These are phyloP conservation scores for Hypotaenidia philippensis DNA, from an alignment of 2,797 vertebrate species.

Conservation along the genomic window DNA sequence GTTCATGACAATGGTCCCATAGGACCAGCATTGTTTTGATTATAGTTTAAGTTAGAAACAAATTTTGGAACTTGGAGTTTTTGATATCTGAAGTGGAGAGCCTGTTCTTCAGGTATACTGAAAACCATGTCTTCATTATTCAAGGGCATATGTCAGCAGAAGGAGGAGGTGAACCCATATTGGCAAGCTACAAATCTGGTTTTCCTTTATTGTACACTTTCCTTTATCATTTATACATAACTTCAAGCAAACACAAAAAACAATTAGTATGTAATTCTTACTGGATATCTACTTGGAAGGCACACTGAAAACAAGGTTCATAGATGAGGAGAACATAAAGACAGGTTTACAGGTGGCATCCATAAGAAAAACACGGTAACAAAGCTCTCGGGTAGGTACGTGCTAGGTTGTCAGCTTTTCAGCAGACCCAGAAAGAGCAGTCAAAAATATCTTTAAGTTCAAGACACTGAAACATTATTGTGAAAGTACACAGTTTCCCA, in stretches of 20 bases:
- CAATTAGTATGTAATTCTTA: not conserved
- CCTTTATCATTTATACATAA: not conserved
- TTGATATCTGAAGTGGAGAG: not conserved
- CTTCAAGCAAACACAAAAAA: not conserved
- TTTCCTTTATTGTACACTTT: not conserved
- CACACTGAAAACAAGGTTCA: not conserved
- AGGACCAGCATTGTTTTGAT: not conserved
- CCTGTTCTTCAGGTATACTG: not conserved
- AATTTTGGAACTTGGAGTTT: not conserved
- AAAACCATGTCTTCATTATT: rapidly evolving
- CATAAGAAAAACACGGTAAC: not conserved
- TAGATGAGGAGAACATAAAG: not conserved
- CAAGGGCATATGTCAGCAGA: not conserved
- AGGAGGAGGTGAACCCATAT: not conserved
- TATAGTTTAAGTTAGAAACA: not conserved
- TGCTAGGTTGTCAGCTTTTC: not conserved
- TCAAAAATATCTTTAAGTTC: not conserved
- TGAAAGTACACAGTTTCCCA: not conserved
- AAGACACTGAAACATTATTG: not conserved
- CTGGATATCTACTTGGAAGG: not conserved
- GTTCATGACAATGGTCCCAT: not conserved
- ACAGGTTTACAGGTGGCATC: not conserved
- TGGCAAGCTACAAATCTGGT: not conserved
- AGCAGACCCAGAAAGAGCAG: not conserved
- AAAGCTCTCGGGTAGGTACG: not conserved